Evolutionary conservation across 2,888 invertebrate genomes (phyloP), one percentile per base, ranked within the genome.

Genomic region (Rhamnusium bicolor): DNA sequence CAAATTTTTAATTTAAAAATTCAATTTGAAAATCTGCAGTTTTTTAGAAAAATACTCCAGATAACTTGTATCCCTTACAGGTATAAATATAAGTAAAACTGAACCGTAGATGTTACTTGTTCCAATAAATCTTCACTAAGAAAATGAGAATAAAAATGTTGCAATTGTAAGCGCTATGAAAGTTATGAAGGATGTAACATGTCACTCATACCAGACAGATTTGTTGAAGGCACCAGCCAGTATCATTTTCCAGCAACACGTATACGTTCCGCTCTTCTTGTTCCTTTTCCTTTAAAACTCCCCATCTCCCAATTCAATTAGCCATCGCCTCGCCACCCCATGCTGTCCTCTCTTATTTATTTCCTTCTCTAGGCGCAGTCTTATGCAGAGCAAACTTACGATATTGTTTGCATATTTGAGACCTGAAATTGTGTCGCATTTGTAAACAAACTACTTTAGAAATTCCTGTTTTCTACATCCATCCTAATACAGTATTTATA

Each of bases 151-250:
- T 32, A 56, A 67, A 56, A 67, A 40, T 56, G 54, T n/a, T 53
- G 60, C 46, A 68, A 24, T 70, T 46, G 74, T 69, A 70, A 76
- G 62, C 71, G 70, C 56, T 65, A 53, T 54, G 74, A 71, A 72
- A 72, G 70, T 69, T 74, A 72, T 74, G 74, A 77, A 77, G 74
- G 74, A 74, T 77, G 74, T 74, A 77, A 71, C 71, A 70, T 72
- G 74, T 74, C 76, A 71, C 67, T 74, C 74, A 68, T 60, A 49
- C 65, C 58, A 72, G 72, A 71, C 74, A 74, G 71, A 74, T 74
- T 68, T 68, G 72, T 27, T 71, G 69, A 68, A 73, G 56, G 68
- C 68, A 53, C 60, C 71, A 69, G 72, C 62, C 66, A 69, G 56
- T 72, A 71, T 74, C 71, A 72, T 77, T 73, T 72, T 67, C 74